Evolutionary conservation across 2,797 vertebrate genomes (phyloP).

Genomic region (Mus caroli): DNA sequence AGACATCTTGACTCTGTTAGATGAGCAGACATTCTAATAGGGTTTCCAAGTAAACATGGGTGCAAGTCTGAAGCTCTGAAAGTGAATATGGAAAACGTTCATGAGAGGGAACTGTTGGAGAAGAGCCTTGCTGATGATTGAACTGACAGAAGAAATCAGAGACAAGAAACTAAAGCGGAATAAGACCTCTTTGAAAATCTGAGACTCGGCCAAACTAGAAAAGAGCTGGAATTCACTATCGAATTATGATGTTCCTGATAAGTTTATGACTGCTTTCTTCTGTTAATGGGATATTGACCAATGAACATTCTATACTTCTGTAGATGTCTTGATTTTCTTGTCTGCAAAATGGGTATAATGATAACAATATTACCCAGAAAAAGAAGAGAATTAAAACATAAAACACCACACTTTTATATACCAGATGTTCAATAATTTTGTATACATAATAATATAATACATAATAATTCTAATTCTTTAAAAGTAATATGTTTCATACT

Average conservation of each 20-base stretch:
- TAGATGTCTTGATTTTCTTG: not conserved
- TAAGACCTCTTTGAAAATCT: not conserved
- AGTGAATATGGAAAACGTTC: not conserved
- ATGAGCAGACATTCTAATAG: not conserved
- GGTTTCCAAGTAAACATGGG: not conserved
- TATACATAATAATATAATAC: not conserved
- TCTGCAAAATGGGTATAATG: not conserved
- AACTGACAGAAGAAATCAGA: not conserved
- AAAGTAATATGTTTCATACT: not conserved
- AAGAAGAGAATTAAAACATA: constrained; percentile 10
- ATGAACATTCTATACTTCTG: not conserved
- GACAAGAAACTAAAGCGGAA: not conserved
- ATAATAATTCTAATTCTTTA: not conserved
- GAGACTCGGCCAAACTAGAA: not conserved
- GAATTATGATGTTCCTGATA: not conserved
- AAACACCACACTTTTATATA: not conserved
- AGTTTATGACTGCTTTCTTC: not conserved
- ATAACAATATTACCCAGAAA: not conserved
- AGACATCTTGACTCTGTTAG: not conserved
- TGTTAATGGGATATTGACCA: not conserved
- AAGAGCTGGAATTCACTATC: not conserved
- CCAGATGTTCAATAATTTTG: not conserved
- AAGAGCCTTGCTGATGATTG: not conserved
- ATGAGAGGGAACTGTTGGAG: not conserved
- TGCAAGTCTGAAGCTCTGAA: not conserved